Evolutionary conservation across 2,888 invertebrate genomes (phyloP).

Genomic region (Caenorhabditis doughertyi): DNA sequence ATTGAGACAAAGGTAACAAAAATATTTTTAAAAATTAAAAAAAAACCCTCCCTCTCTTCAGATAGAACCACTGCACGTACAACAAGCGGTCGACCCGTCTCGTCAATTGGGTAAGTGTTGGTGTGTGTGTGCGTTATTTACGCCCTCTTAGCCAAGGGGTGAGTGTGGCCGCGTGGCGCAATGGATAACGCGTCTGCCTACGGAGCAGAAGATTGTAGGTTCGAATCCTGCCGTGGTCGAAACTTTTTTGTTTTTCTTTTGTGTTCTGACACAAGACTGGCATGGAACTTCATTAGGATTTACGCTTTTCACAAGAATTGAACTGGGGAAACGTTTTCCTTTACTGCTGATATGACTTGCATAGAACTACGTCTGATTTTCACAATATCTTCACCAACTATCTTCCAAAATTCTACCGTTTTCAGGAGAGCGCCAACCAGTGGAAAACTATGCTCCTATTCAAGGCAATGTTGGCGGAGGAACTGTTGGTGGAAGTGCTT

Average conservation of each 20-base stretch:
- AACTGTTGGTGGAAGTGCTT: slow-evolving; percentile 32
- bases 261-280: no score
- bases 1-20: slow-evolving; percentile 35
- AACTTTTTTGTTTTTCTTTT: slow-evolving; percentile 43
- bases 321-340: no score
- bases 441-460: slow-evolving; percentile 26
- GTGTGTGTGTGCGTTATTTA: no score
- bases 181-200: slow-evolving; percentile 83
- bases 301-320: no score
- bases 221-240: slow-evolving; percentile 82
- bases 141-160: neutral
- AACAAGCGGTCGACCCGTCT: slow-evolving; percentile 26
- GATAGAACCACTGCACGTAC: slow-evolving; percentile 19
- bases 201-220: slow-evolving; percentile 83
- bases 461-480: slow-evolving; percentile 27
- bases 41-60: no score
- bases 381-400: slow-evolving; percentile 22
- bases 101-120: slow-evolving; percentile 24
- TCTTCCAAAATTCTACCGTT: slow-evolving; percentile 69
- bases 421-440: slow-evolving; percentile 25
- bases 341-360: no score
- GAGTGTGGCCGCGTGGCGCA: slow-evolving; percentile 75
- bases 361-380: neutral
- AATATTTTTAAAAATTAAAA: neutral
- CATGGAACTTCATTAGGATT: no score